Evolutionary conservation across 2,113 vertebrate species (phyloP), one percentile per base, ranked within the genome.

Genomic region (Forbesichthys agassizii): DNA sequence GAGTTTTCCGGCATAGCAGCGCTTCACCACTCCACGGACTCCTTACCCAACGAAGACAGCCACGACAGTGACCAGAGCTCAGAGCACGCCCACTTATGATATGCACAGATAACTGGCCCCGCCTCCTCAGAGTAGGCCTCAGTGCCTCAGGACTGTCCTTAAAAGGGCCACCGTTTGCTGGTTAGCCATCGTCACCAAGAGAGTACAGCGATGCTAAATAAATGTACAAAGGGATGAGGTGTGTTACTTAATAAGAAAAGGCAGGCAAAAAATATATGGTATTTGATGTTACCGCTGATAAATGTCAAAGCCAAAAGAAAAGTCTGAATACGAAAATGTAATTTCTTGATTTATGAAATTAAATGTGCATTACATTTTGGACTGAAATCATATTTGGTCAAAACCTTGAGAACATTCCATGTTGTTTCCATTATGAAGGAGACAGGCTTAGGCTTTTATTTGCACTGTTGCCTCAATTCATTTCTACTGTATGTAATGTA

Each of bases 21-120:
- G 49, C 94, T 96, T 48, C 97, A 95, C 83, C 95, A 94, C 83
- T 94, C 95, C 0, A 94, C 94, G 85, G 96, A 96, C 92, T 98
- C 96, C 51, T 91, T 98, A 87, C 94, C 91, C 61, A 97, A 98
- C 0, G 97, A 98, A 6, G 97, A 99, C 93, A 99, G 97, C 90
- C 96, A 93, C 0, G 96, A 98, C 91, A 98, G 97, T 18, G 96
- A 99, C 86, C 95, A 98, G 92, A 99, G 97, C 90, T 96, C 96
- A 0, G 96, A 99, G 88, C 96, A 97, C 0, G 94, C 95, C 57
- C 97, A 98, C 90, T 96, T 98, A 95, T 99, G 96, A 99, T 90
- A 98, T 89, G 77, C 61, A 68, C 27, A 18, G 59, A 71, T 88
- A 77, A 62, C 66, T 82, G 79, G 78, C 88, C 3, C 87, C 27